These are phyloP conservation scores for Archocentrus centrarchus DNA, from an alignment of 2,113 vertebrate genomes.

Conservation along the genomic window DNA sequence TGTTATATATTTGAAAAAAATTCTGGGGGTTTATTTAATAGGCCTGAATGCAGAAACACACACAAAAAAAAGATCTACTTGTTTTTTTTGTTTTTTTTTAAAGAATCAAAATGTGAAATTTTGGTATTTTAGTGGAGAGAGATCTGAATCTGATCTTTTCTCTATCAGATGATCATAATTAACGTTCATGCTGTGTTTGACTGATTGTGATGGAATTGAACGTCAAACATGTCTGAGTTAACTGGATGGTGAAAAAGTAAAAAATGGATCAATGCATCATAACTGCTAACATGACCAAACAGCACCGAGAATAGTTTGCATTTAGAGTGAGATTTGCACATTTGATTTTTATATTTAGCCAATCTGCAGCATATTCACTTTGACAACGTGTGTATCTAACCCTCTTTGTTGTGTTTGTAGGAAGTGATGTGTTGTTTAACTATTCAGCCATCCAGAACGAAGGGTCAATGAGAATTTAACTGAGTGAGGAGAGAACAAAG, in stretches of 20 bases:
- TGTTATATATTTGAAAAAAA: background rate
- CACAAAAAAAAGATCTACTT: background rate
- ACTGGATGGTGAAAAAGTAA: background rate
- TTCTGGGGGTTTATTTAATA: conserved; percentile 5
- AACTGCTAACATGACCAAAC: background rate
- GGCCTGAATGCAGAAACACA: background rate
- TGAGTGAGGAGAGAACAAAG: conserved; percentile 17
- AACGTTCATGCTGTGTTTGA: background rate
- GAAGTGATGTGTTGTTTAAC: conserved; percentile 15
- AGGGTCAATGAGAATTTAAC: conserved; percentile 18
- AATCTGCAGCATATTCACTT: conserved; percentile 2
- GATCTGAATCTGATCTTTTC: conserved; percentile 5
- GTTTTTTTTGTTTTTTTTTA: background rate
- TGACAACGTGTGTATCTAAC: conserved; percentile 19
- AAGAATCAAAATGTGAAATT: background rate
- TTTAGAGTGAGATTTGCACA: background rate
- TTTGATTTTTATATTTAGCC: background rate
- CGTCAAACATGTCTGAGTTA: background rate
- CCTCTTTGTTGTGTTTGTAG: conserved; percentile 21
- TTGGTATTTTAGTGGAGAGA: background rate
- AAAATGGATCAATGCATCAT: background rate
- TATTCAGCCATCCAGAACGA: conserved; percentile 8
- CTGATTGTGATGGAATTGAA: background rate
- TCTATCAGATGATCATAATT: background rate
- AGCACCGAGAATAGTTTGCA: background rate